These are phyloP conservation scores for Heliocidaris tuberculata DNA, from an alignment of 35 echinoderm and acorn worm species.

Conservation along the genomic window DNA sequence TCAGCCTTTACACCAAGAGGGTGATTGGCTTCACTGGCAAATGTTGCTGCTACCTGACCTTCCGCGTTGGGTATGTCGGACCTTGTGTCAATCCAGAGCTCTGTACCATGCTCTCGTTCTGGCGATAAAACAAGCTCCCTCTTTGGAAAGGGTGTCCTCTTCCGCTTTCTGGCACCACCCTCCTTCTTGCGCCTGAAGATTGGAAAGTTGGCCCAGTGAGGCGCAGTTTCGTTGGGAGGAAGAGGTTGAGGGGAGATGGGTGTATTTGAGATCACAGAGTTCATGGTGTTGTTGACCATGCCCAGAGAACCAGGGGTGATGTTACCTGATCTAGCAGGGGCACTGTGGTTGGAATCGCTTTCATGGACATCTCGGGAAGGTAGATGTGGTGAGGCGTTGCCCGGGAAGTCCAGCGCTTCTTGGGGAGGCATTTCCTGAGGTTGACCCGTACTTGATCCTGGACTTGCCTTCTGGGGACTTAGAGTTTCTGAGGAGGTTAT, in stretches of 20 bases:
- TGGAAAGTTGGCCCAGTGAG: slow-evolving; percentile 74
- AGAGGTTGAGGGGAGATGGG: slow-evolving; percentile 43
- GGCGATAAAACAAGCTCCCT: slow-evolving; percentile 78
- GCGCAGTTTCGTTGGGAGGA: slow-evolving; percentile 54
- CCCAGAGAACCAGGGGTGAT: slow-evolving; percentile 37
- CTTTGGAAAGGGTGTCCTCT: slow-evolving; percentile 76
- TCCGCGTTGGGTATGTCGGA: slow-evolving; percentile 48
- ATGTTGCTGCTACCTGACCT: slow-evolving; percentile 47
- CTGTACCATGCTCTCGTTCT: slow-evolving; percentile 54
- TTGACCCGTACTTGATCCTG: slow-evolving; percentile 47
- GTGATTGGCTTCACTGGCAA: slow-evolving; percentile 50
- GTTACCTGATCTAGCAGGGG: slow-evolving; percentile 29
- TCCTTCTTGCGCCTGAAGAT: slow-evolving; percentile 73
- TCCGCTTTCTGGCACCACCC: slow-evolving; percentile 81
- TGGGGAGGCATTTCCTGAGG: slow-evolving; percentile 31
- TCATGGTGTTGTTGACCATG: slow-evolving; percentile 39
- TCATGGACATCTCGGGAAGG: slow-evolving; percentile 55
- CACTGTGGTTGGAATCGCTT: slow-evolving; percentile 52
- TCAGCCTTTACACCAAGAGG: slow-evolving; percentile 3
- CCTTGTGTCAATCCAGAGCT: slow-evolving; percentile 72
- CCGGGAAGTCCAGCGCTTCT: slow-evolving; percentile 51
- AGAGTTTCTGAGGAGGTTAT: slow-evolving; percentile 34
- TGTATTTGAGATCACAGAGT: slow-evolving; percentile 47
- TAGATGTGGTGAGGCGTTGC: slow-evolving; percentile 48
- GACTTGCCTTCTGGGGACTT: slow-evolving; percentile 52